Evolutionary conservation across 2,888 invertebrate species (phyloP).

Genomic region (Lumbricus terrestris): DNA sequence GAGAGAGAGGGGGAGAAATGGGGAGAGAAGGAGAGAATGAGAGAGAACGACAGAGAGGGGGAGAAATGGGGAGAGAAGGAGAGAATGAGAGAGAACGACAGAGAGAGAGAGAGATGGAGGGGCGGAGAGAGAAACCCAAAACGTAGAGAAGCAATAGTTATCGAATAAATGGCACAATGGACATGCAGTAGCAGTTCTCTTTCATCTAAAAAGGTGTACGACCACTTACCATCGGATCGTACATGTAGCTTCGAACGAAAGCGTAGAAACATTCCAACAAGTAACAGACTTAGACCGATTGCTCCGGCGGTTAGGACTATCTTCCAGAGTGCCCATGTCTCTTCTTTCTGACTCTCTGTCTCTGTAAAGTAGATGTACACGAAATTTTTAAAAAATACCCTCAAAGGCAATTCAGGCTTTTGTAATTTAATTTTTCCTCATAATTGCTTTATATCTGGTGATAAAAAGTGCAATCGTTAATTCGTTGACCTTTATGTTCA

Average conservation of each 20-base stretch:
- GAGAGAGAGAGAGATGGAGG: too few species aligned
- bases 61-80: too few species aligned
- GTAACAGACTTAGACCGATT: neutral
- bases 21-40: too few species aligned
- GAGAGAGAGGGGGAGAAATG: too few species aligned
- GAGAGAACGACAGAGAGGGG: too few species aligned
- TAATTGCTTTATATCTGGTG: neutral
- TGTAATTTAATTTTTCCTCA: neutral
- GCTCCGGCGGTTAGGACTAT: neutral
- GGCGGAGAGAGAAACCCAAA: too few species aligned
- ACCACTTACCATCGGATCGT: neutral
- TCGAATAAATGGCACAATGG: too few species aligned
- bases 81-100: too few species aligned
- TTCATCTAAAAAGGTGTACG: neutral
- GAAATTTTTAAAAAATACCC: neutral
- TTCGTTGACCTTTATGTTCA: neutral
- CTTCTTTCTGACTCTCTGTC: neutral
- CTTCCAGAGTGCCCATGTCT: neutral
- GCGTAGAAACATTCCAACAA: neutral
- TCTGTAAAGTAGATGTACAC: neutral
- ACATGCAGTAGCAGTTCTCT: too few species aligned
- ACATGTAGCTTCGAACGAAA: neutral
- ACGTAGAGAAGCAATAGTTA: too few species aligned
- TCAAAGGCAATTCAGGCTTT: neutral
- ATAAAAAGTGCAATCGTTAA: neutral